phyloP scores from a whole-genome alignment of 2,888 invertebrate species.

The Strigamia transsilvanica region DNA sequence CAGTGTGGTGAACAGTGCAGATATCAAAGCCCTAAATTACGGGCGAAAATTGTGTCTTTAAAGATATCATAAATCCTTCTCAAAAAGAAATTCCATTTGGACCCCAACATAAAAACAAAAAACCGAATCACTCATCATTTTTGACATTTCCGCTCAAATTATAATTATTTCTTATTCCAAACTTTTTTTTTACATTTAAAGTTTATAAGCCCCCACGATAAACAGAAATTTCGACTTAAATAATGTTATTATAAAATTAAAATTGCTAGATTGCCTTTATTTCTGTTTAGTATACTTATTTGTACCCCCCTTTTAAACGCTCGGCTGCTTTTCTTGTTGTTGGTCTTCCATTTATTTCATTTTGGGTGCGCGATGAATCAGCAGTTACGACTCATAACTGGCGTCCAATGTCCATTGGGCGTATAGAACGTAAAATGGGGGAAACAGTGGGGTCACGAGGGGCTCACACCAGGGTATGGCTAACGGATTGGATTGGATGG shows the following conservation, averaged over 20 bases:
- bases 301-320: background rate
- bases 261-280: background rate
- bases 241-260: background rate
- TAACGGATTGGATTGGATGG: background rate
- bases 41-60: constrained; percentile 27
- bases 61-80: constrained; percentile 30
- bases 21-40: constrained; percentile 3
- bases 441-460: constrained; percentile 7
- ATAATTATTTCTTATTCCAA: background rate
- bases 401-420: constrained; percentile 10
- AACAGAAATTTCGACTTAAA: background rate
- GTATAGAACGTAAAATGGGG: background rate
- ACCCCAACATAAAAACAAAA: constrained; percentile 22
- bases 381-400: constrained; percentile 22
- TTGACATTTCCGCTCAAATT: background rate
- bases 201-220: background rate
- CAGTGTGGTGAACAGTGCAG: constrained; percentile 7
- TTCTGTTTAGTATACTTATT: background rate
- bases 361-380: constrained; percentile 23
- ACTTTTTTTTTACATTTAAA: background rate
- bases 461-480: background rate
- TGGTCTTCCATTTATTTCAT: constrained; percentile 35
- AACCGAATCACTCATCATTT: constrained; percentile 22
- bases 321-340: background rate
- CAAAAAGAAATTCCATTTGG: background rate